Evolutionary conservation across 2,113 vertebrate species (phyloP), one percentile per base, ranked within the genome.

Genomic region (Colossoma macropomum): DNA sequence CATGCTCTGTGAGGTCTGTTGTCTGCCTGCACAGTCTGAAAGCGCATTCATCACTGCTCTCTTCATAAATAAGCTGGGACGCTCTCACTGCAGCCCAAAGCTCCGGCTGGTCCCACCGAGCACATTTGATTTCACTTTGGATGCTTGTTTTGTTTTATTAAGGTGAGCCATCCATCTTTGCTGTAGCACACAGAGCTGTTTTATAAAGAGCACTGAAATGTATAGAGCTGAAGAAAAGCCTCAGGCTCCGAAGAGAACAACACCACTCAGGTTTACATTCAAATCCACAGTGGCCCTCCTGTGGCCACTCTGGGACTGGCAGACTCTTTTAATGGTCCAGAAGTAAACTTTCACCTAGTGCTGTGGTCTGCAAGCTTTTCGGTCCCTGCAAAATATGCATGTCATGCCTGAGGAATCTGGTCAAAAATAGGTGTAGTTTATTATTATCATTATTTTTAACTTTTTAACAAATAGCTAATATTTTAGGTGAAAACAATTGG

Each of bases 1-100:
- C 65, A 48, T 79, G 74, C 90, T 90, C 84, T 90, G 92, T 93
- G 92, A 92, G 87, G 94, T 94, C 79, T 52, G 41, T 69, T 68
- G 73, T 78, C 62, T 84, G 72, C 30, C 79, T 79, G 71, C 71
- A 50, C 66, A 54, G 19, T 70, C 54, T 85, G 77, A 66, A 79
- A 66, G 50, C 48, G 41, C 72, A 84, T 88, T 86, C 74, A 88
- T 88, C 85, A 88, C 77, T 6, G 19, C 71, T 75, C 77, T 75
- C 75, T 30, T 71, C 72, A 81, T 71, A 86, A 84, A 84, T 82
- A 79, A 71, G 50, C 30, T 32, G 17, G 66, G 80, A 77, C 76
- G 75, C 66, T 83, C 82, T 76, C 77, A 70, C 70, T 79, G 85
- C n/a, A 62, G 82, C 84, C 72, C 48, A 70, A 38, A 81, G 78